phyloP scores from a whole-genome alignment of 2,888 invertebrate species.

The Thumatha senex region DNA sequence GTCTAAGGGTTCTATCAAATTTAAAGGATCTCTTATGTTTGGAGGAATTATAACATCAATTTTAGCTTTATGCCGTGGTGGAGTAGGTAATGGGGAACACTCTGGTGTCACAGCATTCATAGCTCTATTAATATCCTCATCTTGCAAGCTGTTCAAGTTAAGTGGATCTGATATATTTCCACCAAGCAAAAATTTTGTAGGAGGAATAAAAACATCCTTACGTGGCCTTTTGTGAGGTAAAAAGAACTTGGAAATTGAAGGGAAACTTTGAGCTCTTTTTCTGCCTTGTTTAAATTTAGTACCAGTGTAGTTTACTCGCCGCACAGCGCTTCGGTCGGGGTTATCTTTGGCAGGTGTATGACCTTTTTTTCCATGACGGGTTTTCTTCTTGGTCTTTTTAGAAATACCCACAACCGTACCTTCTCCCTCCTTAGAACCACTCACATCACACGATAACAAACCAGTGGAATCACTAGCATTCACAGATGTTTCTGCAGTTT shows the following conservation, averaged over 20 bases:
- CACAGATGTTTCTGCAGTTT: constrained; percentile 53
- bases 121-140: constrained; percentile 89
- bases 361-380: constrained; percentile 71
- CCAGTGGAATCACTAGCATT: constrained; percentile 48
- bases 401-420: constrained; percentile 43
- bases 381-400: constrained; percentile 76
- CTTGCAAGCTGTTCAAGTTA: constrained; percentile 95
- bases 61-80: constrained; percentile 89
- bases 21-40: constrained; percentile 95
- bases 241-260: constrained; percentile 88
- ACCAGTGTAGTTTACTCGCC: constrained; percentile 71
- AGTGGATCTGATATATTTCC: constrained; percentile 98
- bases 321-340: constrained; percentile 62
- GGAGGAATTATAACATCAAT: constrained; percentile 96
- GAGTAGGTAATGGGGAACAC: constrained; percentile 94
- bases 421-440: constrained; percentile 65
- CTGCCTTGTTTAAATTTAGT: constrained; percentile 80
- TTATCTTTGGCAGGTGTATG: constrained; percentile 69
- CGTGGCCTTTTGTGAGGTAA: constrained; percentile 89
- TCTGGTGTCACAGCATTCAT: constrained; percentile 96
- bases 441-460: constrained; percentile 50
- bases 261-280: constrained; percentile 88
- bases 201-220: constrained; percentile 91
- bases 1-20: constrained; percentile 91
- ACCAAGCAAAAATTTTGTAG: constrained; percentile 96